Conservation (phyloP, 53 echinoderm and acorn worm species). For the Actinopyga echinites region DNA sequence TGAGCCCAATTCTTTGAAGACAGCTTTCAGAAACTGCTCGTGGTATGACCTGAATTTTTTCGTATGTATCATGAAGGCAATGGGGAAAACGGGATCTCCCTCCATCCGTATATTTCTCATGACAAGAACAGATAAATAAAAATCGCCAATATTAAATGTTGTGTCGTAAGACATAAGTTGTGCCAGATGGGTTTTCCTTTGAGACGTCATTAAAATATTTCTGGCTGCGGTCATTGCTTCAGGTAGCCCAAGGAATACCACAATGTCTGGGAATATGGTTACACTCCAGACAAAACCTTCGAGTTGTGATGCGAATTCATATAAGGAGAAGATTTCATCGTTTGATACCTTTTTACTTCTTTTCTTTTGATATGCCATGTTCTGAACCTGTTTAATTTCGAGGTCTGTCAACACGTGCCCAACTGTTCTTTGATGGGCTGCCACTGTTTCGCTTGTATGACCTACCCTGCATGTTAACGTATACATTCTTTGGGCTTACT, state of each 20-base stretch:
- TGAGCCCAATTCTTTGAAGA: neutral
- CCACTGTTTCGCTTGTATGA: too few species aligned
- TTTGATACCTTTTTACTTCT: neutral
- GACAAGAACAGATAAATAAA: neutral
- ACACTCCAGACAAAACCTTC: neutral
- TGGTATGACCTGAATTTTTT: neutral
- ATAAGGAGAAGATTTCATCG: neutral
- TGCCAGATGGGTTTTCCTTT: neutral
- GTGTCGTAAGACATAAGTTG: constrained; percentile 11
- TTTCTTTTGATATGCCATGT: neutral
- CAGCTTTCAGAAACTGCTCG: neutral
- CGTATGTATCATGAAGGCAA: neutral
- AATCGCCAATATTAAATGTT: constrained; percentile 3
- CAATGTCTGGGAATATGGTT: neutral
- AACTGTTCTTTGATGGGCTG: too few species aligned
- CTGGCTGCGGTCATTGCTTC: neutral
- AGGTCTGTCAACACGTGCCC: too few species aligned
- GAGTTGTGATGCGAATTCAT: neutral
- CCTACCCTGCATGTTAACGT: neutral
- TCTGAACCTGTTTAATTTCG: constrained; percentile 14
- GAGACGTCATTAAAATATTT: neutral
- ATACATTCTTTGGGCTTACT: neutral
- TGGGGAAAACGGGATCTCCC: neutral
- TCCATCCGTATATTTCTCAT: neutral
- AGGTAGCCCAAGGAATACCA: neutral